Percentiles rank a stretch among this genome's conserved stretches.
phyloP scores from a whole-genome alignment of 2,888 invertebrate genomes.

The Drosophila buzzatii region DNA sequence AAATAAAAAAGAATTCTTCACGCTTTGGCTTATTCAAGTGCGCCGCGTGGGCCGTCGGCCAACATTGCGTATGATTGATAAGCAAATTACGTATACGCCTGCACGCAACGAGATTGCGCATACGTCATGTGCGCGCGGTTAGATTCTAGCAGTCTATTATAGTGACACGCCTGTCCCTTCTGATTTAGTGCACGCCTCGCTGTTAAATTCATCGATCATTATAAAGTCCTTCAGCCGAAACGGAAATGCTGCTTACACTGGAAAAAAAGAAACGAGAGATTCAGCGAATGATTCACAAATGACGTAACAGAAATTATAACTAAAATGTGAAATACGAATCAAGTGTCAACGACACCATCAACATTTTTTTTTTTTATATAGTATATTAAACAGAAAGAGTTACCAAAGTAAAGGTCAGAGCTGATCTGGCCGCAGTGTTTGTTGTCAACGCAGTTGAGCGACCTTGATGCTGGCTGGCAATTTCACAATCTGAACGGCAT shows the following conservation, averaged over 20 bases:
- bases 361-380: conserved; percentile 1
- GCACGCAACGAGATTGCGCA: conserved; percentile 42
- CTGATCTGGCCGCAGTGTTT: conserved; percentile 25
- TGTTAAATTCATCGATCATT: conserved; percentile 47
- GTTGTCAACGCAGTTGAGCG: conserved; percentile 49
- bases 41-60: conserved; percentile 44
- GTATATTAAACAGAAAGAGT: conserved; percentile 20
- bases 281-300: conserved; percentile 65
- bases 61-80: conserved; percentile 77
- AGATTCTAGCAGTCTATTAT: background rate
- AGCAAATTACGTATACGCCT: conserved; percentile 54
- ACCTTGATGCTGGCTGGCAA: conserved; percentile 59
- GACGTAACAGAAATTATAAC: conserved; percentile 62
- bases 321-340: conserved; percentile 39
- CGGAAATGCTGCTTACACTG: conserved; percentile 52
- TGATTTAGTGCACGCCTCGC: conserved; percentile 35
- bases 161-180: conserved; percentile 47
- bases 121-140: conserved; percentile 47
- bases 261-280: conserved; percentile 19
- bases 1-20: conserved; percentile 33
- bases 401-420: conserved; percentile 70
- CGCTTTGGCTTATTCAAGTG: conserved; percentile 40
- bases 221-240: conserved; percentile 62
- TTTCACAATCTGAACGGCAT: conserved; percentile 62
- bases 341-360: conserved; percentile 69